Percentiles rank a stretch among this genome's conserved stretches.
Evolutionary conservation across 2,113 vertebrate genomes (phyloP).

Genomic region (Thalassarche chlororhynchos): DNA sequence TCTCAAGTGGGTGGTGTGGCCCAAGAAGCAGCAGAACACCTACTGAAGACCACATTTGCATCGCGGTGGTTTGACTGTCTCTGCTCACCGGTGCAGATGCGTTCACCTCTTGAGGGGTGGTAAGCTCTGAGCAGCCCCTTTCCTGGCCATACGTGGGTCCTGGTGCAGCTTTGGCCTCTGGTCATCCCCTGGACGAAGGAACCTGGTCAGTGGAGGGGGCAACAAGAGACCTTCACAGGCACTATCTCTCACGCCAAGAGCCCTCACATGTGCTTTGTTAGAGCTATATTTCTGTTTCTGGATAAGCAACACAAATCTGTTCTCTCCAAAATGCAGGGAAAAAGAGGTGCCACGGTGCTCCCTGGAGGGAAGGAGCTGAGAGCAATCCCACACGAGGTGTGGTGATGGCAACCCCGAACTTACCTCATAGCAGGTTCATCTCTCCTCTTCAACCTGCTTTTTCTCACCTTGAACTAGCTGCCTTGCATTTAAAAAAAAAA

Average conservation of each 20-base stretch:
- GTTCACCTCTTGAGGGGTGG: too few species aligned
- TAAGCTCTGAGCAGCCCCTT: not conserved
- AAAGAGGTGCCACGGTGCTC: not conserved
- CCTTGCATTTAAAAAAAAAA: not conserved
- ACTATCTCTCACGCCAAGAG: not conserved
- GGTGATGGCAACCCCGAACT: not conserved
- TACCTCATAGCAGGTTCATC: not conserved
- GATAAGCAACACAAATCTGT: not conserved
- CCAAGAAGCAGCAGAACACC: not conserved
- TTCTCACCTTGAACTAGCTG: not conserved
- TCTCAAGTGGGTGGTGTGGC: rapidly evolving
- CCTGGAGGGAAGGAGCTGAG: not conserved
- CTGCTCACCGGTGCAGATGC: too few species aligned
- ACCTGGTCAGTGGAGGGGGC: not conserved
- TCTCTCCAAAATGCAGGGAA: not conserved
- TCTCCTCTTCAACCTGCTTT: not conserved
- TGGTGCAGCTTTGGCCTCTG: too few species aligned
- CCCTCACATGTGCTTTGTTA: too few species aligned
- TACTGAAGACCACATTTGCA: rapidly evolving
- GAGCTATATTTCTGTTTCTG: not conserved
- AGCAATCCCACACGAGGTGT: not conserved
- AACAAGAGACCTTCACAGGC: not conserved
- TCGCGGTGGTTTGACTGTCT: rapidly evolving
- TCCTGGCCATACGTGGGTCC: not conserved
- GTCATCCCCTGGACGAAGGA: not conserved